Evolutionary conservation across 2,113 vertebrate species (phyloP), one percentile per base, ranked within the genome.

Genomic region (Brachionichthys hirsutus): DNA sequence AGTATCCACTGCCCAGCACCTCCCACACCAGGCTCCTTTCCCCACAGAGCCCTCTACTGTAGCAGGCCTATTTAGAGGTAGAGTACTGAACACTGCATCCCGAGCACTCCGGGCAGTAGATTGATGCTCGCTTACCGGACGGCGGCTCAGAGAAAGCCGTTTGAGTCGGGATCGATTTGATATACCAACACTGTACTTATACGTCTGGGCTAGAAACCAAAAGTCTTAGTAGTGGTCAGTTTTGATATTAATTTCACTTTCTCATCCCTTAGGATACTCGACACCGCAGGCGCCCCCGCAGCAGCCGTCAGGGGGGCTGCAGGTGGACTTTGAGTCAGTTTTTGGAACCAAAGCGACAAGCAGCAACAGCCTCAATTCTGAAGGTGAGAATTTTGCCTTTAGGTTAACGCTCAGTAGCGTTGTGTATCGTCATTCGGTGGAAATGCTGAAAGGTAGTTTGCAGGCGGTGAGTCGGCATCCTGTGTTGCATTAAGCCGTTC

Each of bases 261-360:
- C 54, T 55, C 9, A 2, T 75, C 38, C 67, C 47, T 54, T 11
- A 98, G 97, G 96, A 84, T 98, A 96, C 80, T 91, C 93, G 14
- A 86, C 93, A n/a, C 93, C 94, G 85, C 94, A 93, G 80, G 92
- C 90, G 81, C 91, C 94, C 80, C 92, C 93, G 5, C 89, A 91
- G 57, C 95, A 94, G 85, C 84, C 93, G 62, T 91, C 93, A 73
- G 79, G 92, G 71, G 93, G 94, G 89, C 94, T 99, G 86, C 94
- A 95, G 67, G 97, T 98, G 85, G 97, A 99, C 89, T 99, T 99
- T 88, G 97, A 98, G 86, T 98, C 97, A 20, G 96, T 98, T 61
- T 99, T 99, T 88, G 97, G 97, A 91, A 92, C 93, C 89, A 97
- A 95, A 89, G 94, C 94, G 34, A 13, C 84, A 24, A 85, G 85